Evolutionary conservation across 2,797 vertebrate species (phyloP).

Genomic region (Microhierax caerulescens): DNA sequence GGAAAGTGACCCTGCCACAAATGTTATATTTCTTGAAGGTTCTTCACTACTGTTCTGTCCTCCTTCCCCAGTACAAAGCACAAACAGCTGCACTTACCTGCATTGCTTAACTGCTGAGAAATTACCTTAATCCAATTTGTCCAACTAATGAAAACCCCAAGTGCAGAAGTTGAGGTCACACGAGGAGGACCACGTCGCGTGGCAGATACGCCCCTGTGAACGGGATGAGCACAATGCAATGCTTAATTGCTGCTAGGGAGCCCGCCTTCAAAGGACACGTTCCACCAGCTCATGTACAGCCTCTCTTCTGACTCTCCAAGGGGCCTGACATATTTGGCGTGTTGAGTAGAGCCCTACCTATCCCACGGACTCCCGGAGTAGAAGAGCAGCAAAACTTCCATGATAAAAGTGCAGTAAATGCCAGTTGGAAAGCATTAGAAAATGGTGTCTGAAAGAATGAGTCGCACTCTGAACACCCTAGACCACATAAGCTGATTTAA

Average conservation of each 20-base stretch:
- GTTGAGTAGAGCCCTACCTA: not conserved
- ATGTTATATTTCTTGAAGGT: not conserved
- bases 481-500: not conserved
- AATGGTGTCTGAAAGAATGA: not conserved
- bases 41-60: not conserved
- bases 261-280: not conserved
- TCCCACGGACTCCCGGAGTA: not conserved
- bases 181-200: not conserved
- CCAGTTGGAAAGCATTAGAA: not conserved
- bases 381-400: not conserved
- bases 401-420: not conserved
- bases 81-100: not conserved
- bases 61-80: not conserved
- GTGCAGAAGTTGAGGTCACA: not conserved
- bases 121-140: not conserved
- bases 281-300: not conserved
- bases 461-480: not conserved
- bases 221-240: not conserved
- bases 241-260: not conserved
- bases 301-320: not conserved
- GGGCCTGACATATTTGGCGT: too few relatives aligned
- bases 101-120: not conserved
- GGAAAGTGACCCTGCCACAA: not conserved
- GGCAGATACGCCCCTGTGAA: not conserved
- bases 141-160: not conserved